Evolutionary conservation across 2,113 vertebrate genomes (phyloP).

Genomic region (Ptilorrhoa leucosticta): DNA sequence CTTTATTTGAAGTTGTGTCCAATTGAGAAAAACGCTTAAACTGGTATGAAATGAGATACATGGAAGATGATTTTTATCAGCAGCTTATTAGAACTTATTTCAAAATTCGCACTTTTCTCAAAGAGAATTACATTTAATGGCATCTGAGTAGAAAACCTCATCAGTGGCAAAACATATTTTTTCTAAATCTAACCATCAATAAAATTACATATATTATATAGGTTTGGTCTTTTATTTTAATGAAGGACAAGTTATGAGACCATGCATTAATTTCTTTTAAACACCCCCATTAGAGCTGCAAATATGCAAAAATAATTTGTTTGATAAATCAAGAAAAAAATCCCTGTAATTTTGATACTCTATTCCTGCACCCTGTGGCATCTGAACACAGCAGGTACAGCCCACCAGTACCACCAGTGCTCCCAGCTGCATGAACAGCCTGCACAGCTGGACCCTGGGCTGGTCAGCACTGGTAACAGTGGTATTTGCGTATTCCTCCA

Average conservation of each 20-base stretch:
- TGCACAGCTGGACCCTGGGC: too few species aligned
- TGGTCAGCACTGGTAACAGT: neutral
- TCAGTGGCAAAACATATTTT: neutral
- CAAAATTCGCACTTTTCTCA: neutral
- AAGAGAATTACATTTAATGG: neutral
- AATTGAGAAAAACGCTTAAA: neutral
- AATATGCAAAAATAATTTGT: too few species aligned
- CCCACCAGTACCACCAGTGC: rapidly evolving
- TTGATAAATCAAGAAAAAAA: neutral
- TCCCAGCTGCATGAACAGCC: neutral
- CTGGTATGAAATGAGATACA: neutral
- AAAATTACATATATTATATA: neutral
- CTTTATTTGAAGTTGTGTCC: neutral
- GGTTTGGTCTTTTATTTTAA: neutral
- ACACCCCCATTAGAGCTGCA: neutral
- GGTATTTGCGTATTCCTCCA: neutral
- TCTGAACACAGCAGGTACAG: neutral
- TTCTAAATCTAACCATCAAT: neutral
- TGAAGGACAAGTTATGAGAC: neutral
- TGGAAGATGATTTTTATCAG: neutral
- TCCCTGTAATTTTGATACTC: too few species aligned
- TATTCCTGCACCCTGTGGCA: neutral
- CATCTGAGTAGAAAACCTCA: neutral
- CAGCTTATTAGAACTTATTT: neutral
- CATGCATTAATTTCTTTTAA: rapidly evolving